phyloP scores from a whole-genome alignment of 2,797 vertebrate species.

The Danio albolineatus region DNA sequence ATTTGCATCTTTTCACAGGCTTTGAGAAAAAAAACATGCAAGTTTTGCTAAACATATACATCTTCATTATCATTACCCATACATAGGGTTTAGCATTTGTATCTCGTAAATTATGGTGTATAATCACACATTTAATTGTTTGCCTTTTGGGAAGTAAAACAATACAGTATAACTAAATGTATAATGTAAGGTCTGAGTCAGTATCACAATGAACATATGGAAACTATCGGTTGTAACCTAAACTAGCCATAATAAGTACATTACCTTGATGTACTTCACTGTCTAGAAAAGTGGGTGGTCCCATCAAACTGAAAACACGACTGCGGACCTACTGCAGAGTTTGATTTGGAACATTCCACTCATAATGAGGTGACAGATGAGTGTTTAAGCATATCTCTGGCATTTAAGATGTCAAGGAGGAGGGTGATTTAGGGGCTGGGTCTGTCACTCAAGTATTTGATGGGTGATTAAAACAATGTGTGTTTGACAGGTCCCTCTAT shows the following conservation, averaged over 20 bases:
- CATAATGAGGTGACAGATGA: slow-evolving; percentile 53
- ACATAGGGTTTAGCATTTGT: background rate
- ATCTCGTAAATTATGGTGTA: background rate
- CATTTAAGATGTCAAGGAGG: slow-evolving; percentile 49
- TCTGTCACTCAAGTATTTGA: slow-evolving; percentile 49
- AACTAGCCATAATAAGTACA: slow-evolving; percentile 29
- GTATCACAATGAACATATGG: slow-evolving; percentile 42
- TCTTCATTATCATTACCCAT: background rate
- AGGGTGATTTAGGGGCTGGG: slow-evolving; percentile 22
- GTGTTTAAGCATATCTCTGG: slow-evolving; percentile 53
- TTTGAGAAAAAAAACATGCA: background rate
- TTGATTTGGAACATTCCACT: slow-evolving; percentile 54
- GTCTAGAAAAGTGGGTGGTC: slow-evolving; percentile 42
- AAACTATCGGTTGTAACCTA: slow-evolving; percentile 31
- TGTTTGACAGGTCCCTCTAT: slow-evolving; percentile 35
- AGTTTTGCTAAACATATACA: background rate
- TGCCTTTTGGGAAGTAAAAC: background rate
- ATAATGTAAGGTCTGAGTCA: background rate
- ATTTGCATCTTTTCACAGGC: too few relatives aligned
- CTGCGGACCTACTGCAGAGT: slow-evolving; percentile 33
- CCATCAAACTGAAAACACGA: slow-evolving; percentile 40
- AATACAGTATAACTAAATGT: background rate
- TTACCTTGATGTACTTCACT: slow-evolving; percentile 38
- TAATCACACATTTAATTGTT: slow-evolving; percentile 8
- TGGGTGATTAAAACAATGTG: slow-evolving; percentile 50